Evolutionary conservation across 2,113 vertebrate species (phyloP).

Genomic region (Cyprinodon brontotheroides): DNA sequence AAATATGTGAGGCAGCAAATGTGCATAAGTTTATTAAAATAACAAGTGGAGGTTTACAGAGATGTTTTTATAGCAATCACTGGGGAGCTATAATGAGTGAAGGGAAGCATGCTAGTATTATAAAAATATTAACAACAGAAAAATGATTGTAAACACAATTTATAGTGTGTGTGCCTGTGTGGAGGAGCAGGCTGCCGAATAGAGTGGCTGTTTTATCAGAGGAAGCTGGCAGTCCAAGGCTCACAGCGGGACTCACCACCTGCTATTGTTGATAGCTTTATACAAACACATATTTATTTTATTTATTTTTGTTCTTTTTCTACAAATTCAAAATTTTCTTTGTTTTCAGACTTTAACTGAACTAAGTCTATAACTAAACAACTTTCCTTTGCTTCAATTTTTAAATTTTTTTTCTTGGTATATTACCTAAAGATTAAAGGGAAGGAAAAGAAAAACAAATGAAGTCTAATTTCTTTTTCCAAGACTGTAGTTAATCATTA

Average conservation of each 20-base stretch:
- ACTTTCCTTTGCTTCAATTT: background rate
- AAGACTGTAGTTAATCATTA: no score
- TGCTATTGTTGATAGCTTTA: conserved; percentile 54
- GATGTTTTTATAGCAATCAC: conserved; percentile 28
- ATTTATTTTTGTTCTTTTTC: conserved; percentile 6
- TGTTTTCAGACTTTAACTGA: conserved; percentile 10
- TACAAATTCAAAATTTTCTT: conserved; percentile 3
- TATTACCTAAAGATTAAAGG: no score
- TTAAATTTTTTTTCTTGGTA: background rate
- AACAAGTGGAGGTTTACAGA: conserved; percentile 1
- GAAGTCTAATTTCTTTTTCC: no score
- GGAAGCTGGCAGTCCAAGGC: conserved; percentile 40
- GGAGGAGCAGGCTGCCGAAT: conserved; percentile 20
- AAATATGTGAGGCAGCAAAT: conserved; percentile 16
- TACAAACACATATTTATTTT: conserved; percentile 8
- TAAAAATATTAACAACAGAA: conserved; percentile 20
- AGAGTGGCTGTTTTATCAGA: conserved; percentile 49
- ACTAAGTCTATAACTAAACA: background rate
- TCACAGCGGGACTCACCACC: conserved; percentile 53
- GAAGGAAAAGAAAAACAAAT: no score
- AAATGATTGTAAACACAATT: conserved; percentile 7
- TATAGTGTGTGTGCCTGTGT: background rate
- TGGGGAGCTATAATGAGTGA: conserved; percentile 22
- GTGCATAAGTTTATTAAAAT: background rate
- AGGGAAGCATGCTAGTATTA: conserved; percentile 12